These are phyloP conservation scores for Catostomus latipinnis DNA, from an alignment of 2,797 vertebrate genomes.

Conservation along the genomic window DNA sequence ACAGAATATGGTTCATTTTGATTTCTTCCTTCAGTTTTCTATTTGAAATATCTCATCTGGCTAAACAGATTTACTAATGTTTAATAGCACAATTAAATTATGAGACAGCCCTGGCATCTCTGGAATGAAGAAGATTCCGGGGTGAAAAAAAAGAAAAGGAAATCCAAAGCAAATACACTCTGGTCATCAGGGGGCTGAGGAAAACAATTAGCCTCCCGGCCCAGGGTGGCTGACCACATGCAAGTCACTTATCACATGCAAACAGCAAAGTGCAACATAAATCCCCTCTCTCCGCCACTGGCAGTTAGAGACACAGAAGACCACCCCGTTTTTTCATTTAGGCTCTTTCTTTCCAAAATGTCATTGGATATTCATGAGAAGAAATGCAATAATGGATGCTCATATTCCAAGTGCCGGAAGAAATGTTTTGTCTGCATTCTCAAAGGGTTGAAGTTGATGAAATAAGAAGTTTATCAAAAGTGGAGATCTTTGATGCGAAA, in stretches of 20 bases:
- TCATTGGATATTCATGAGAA: conserved; percentile 34
- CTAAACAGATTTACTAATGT: background rate
- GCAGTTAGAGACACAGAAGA: background rate
- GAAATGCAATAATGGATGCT: conserved; percentile 23
- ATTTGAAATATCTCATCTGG: background rate
- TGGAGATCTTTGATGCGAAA: conserved; percentile 26
- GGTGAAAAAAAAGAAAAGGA: conserved; percentile 29
- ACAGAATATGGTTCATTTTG: background rate
- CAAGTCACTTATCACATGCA: conserved; percentile 34
- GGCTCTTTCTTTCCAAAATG: background rate
- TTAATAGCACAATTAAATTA: conserved; percentile 9
- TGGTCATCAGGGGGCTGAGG: conserved; percentile 14
- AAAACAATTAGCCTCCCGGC: conserved; percentile 42
- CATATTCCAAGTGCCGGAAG: conserved; percentile 22
- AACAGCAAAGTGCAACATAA: conserved; percentile 24
- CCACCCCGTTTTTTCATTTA: background rate
- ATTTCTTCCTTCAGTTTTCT: background rate
- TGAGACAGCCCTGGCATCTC: background rate
- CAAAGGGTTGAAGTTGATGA: conserved; percentile 22
- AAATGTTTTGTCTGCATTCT: conserved; percentile 24
- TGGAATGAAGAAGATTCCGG: conserved; percentile 12
- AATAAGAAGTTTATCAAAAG: conserved; percentile 44
- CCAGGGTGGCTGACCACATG: conserved; percentile 32
- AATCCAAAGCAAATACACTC: conserved; percentile 7
- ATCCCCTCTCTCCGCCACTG: background rate